These are phyloP conservation scores for Spheniscus humboldti DNA, from an alignment of 2,797 vertebrate genomes.

Conservation along the genomic window DNA sequence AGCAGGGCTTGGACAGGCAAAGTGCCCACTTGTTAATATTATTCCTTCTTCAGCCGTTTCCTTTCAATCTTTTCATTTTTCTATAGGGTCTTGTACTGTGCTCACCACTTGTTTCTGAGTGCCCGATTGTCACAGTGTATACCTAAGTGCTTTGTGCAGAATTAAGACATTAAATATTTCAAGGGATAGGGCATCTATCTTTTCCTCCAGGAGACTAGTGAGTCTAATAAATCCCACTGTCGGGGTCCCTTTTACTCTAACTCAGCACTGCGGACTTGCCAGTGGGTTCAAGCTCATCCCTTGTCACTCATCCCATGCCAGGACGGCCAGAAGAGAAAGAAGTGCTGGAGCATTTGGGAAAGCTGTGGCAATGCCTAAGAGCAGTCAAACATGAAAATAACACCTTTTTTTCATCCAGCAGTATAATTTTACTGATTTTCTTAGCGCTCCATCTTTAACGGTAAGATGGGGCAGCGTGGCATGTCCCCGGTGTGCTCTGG, in stretches of 20 bases:
- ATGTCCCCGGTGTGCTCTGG: too few relatives aligned
- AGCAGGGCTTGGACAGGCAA: not conserved
- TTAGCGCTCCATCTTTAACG: fast-evolving
- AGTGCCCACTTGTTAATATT: not conserved
- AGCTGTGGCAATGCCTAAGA: not conserved
- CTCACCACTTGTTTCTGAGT: not conserved
- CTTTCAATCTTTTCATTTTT: not conserved
- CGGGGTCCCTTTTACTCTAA: not conserved
- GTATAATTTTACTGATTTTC: not conserved
- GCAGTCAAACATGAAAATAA: not conserved
- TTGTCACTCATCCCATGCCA: not conserved
- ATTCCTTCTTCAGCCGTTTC: not conserved
- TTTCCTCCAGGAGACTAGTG: not conserved
- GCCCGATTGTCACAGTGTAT: fast-evolving
- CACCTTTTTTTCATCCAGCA: not conserved
- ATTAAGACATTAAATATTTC: not conserved
- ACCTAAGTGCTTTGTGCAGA: not conserved
- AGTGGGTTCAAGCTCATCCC: not conserved
- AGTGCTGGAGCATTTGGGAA: not conserved
- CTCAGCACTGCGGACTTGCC: fast-evolving
- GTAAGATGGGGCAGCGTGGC: fast-evolving
- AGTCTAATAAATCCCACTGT: not conserved
- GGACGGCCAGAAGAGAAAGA: not conserved
- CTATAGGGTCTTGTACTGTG: not conserved
- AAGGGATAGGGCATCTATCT: not conserved